Base-by-base conservation (phyloP, 2,888 invertebrate species). In the Melieria omissa region DNA sequence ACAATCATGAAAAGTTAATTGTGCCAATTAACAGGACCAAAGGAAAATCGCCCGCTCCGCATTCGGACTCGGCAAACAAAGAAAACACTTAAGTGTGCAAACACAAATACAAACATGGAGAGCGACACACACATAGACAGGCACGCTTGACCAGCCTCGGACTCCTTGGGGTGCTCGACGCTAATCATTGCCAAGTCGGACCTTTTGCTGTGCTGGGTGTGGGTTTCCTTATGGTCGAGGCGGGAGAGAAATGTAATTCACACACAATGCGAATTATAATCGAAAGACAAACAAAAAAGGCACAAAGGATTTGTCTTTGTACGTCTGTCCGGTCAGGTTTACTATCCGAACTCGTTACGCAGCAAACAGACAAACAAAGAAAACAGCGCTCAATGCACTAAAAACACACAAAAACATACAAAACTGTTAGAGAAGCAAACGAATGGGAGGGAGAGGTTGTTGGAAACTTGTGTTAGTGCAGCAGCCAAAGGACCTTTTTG, bases 1-100 rank as follows among this genome's bases (percentile, higher is more conserved):
- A 44, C 47, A 70, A 14, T 45, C 62, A 66, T 62, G 62, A 55
- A 62, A 62, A 66, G 62, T 71, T 71, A 71, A 71, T 71, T 66
- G 66, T n/a, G 66, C 54, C 71, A 62, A 71, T 71, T 71, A 71
- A 63, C 41, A 61, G 65, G 52, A 41, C 41, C 69, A 55, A 55
- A 63, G 52, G 14, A 14, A 47, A 47, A 41, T 66, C 6, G 44
- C 16, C 10, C 62, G 42, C 52, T 47, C 14, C 47, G 65, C 46
- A 60, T 41, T 55, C 2, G 29, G n/a, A 45, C 54, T 10, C 29
- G 12, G 41, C 64, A 47, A 46, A 54, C 47, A 61, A 60, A 54
- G 60, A 52, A 4, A 29, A 3, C 16, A 10, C 61, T 41, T 64
- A 64, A 10, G 29, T 49, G n/a, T 16, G 8, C 47, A 62, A 62